Conservation (phyloP, 2,888 invertebrate species). For the Sinotaia quadrata region DNA sequence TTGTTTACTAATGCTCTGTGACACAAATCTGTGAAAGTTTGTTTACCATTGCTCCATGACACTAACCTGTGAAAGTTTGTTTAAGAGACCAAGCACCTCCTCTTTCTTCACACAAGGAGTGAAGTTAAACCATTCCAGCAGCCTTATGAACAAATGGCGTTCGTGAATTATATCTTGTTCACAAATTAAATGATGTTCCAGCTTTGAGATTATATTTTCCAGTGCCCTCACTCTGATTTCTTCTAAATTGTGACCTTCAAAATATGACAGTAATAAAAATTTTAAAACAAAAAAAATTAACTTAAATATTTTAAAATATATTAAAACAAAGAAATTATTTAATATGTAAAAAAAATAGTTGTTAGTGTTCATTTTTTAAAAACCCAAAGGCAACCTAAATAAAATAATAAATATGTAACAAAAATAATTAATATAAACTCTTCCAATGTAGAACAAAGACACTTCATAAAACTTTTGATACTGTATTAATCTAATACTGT, state of each 20-base stretch:
- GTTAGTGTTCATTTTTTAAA: background rate
- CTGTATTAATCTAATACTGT: too few species aligned
- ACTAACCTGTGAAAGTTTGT: slow-evolving; percentile 63
- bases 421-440: too few species aligned
- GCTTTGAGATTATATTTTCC: slow-evolving; percentile 67
- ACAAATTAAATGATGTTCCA: slow-evolving; percentile 68
- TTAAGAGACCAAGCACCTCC: slow-evolving; percentile 62
- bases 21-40: too few species aligned
- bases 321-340: background rate
- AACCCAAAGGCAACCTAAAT: background rate
- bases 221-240: slow-evolving; percentile 69
- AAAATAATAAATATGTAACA: too few species aligned
- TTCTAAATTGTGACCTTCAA: slow-evolving; percentile 68
- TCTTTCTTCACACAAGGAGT: slow-evolving; percentile 56
- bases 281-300: background rate
- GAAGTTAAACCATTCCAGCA: slow-evolving; percentile 72
- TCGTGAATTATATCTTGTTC: slow-evolving; percentile 70
- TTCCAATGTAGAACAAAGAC: too few species aligned
- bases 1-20: too few species aligned
- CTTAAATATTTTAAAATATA: background rate
- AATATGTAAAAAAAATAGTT: background rate
- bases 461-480: too few species aligned
- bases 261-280: too few species aligned
- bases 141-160: slow-evolving; percentile 65
- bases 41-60: too few species aligned